Percentiles rank a stretch among this genome's conserved stretches.
phyloP scores from a whole-genome alignment of 2,888 invertebrate genomes.

The Abrostola tripartita region DNA sequence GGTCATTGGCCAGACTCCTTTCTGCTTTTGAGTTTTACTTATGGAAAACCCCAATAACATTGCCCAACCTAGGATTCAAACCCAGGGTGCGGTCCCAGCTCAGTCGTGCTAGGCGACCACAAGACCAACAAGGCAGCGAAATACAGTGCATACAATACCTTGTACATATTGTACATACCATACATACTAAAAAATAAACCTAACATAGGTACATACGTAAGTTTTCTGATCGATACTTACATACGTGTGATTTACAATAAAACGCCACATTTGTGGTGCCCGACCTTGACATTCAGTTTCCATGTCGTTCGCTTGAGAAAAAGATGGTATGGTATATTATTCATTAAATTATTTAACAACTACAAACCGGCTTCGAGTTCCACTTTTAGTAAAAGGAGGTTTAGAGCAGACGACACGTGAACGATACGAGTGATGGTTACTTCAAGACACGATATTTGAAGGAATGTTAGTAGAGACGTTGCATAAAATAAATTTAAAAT shows the following conservation, averaged over 20 bases:
- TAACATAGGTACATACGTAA: too few relatives aligned
- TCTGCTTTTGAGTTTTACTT: too few relatives aligned
- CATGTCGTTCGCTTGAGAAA: conserved; percentile 47
- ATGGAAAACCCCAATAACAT: too few relatives aligned
- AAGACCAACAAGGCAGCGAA: too few relatives aligned
- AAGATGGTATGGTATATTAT: conserved; percentile 61
- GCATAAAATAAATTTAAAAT: background rate
- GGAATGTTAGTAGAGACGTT: background rate
- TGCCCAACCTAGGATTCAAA: too few relatives aligned
- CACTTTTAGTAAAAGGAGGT: background rate
- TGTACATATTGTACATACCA: too few relatives aligned
- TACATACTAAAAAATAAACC: too few relatives aligned
- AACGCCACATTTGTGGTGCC: background rate
- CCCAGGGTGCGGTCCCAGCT: too few relatives aligned
- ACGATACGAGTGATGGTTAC: conserved; percentile 16
- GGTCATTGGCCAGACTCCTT: too few relatives aligned
- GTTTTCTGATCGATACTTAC: background rate
- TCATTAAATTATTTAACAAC: conserved; percentile 58
- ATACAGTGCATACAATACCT: too few relatives aligned
- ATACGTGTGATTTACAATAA: background rate
- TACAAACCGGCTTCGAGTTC: conserved; percentile 57
- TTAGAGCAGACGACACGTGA: conserved; percentile 21
- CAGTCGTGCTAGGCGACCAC: too few relatives aligned
- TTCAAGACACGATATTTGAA: too few relatives aligned
- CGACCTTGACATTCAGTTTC: conserved; percentile 74